A percentile compares a stretch with the other conserved stretches of the same genome.
phyloP scores from a whole-genome alignment of 2,888 invertebrate genomes.

The Eueremaeus valkanovi region DNA sequence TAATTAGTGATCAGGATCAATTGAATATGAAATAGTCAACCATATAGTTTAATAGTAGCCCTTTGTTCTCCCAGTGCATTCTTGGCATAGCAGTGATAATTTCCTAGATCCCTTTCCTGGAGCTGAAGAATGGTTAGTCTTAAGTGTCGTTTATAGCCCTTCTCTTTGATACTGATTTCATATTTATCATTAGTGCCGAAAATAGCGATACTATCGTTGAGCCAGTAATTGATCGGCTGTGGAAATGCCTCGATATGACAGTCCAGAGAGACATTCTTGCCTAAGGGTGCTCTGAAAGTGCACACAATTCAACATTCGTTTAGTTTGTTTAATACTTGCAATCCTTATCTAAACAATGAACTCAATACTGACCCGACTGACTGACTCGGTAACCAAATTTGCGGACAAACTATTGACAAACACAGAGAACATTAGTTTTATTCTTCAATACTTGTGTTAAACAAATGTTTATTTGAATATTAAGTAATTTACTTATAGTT shows the following conservation, averaged over 20 bases:
- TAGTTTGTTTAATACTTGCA: background rate
- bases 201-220: conserved; percentile 43
- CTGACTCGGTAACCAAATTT: conserved; percentile 46
- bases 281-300: conserved; percentile 41
- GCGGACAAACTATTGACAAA: conserved; percentile 45
- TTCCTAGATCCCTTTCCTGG: conserved; percentile 39
- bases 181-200: conserved; percentile 43
- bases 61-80: conserved; percentile 40
- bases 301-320: background rate
- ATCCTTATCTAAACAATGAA: conserved; percentile 1
- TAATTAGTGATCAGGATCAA: too few relatives aligned
- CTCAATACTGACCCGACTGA: conserved; percentile 40
- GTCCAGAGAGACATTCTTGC: conserved; percentile 45
- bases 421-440: background rate
- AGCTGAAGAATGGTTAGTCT: conserved; percentile 44
- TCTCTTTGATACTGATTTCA: conserved; percentile 44
- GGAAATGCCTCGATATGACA: conserved; percentile 47
- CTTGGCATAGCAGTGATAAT: conserved; percentile 42
- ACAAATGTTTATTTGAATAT: background rate
- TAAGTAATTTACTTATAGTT: too few relatives aligned
- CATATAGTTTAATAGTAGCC: conserved; percentile 37
- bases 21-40: conserved; percentile 14
- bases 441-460: background rate
- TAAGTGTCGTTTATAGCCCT: conserved; percentile 46
- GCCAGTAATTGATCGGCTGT: conserved; percentile 46